Conservation (phyloP, 2,113 vertebrate species). For the Gambusia affinis region DNA sequence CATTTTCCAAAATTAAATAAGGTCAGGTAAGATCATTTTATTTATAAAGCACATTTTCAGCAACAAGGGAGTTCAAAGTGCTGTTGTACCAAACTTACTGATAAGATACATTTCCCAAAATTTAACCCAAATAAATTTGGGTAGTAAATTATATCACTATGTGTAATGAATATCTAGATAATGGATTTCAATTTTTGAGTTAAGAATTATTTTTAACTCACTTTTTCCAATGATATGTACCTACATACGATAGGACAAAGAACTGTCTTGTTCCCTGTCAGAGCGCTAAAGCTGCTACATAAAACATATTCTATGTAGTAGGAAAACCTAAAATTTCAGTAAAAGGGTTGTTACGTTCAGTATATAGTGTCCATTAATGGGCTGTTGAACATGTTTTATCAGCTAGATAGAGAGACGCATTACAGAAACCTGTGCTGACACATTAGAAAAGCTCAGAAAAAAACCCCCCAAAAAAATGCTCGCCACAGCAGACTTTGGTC, state of each 20-base stretch:
- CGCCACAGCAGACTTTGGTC: slow-evolving; percentile 28
- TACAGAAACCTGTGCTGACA: not conserved
- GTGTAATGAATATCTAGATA: not conserved
- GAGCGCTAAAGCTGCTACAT: not conserved
- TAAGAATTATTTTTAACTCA: not conserved
- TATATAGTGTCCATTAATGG: not conserved
- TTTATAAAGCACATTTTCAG: no score
- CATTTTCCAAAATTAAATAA: no score
- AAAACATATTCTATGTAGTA: not conserved
- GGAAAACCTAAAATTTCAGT: not conserved
- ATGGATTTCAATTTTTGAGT: not conserved
- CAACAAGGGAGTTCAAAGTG: no score
- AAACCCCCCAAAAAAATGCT: slow-evolving; percentile 8
- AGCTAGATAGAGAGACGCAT: not conserved
- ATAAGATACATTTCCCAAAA: no score
- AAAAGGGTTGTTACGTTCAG: not conserved
- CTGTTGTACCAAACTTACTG: no score
- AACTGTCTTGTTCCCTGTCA: not conserved
- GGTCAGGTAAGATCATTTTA: no score
- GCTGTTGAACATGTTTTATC: not conserved
- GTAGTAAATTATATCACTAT: no score
- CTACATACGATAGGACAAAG: not conserved
- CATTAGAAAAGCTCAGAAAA: slow-evolving; percentile 12
- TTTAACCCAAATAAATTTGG: no score
- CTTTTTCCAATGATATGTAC: not conserved